These are phyloP conservation scores for Cuculus canorus DNA, from an alignment of 2,797 vertebrate genomes.

Conservation along the genomic window DNA sequence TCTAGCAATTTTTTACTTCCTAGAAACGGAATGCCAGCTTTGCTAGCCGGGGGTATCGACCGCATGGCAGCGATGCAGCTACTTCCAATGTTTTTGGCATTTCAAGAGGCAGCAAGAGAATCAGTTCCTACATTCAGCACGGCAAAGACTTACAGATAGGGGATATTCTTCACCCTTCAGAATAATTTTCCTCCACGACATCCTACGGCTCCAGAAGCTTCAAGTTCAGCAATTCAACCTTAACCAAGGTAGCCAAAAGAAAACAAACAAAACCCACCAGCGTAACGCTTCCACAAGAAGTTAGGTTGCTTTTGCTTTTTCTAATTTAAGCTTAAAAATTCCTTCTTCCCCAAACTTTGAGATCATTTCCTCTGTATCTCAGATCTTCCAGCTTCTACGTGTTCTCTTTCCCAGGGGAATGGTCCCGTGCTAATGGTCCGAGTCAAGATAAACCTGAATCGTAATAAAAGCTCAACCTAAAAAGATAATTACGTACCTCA, in stretches of 20 bases:
- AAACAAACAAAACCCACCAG: background rate
- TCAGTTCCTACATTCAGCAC: background rate
- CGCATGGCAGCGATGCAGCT: background rate
- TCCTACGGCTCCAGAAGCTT: background rate
- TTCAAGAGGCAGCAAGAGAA: background rate
- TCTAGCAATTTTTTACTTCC: background rate
- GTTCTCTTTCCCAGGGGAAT: background rate
- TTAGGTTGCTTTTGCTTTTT: background rate
- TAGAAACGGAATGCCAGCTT: background rate
- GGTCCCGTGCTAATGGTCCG: background rate
- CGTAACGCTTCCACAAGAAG: background rate
- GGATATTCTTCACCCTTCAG: background rate
- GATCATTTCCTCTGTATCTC: background rate
- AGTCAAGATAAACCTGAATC: conserved; percentile 2
- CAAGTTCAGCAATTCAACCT: background rate
- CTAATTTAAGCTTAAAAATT: background rate
- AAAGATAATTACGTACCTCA: background rate
- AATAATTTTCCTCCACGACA: background rate
- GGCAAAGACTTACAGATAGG: accelerated
- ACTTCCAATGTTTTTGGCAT: background rate
- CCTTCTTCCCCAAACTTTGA: background rate
- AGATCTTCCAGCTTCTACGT: background rate
- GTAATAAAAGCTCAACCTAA: conserved; percentile 8
- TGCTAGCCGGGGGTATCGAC: background rate
- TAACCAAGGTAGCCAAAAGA: background rate